Conservation (phyloP, 2,113 vertebrate species). For the Passer domesticus region DNA sequence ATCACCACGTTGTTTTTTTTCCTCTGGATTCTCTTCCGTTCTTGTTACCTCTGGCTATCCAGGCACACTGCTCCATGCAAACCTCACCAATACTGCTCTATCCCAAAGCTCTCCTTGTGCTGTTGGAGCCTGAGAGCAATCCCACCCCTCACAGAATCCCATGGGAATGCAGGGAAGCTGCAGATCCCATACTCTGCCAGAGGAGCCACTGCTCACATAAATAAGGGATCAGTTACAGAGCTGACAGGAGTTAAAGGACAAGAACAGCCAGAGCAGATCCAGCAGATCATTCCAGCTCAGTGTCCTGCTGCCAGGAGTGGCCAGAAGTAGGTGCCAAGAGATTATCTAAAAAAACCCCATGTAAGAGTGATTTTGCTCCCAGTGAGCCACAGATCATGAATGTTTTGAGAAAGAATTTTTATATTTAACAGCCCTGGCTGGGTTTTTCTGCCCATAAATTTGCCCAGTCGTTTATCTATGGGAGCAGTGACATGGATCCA, state of each 20-base stretch:
- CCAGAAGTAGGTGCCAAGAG: background rate
- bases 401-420: background rate
- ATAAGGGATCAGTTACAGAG: background rate
- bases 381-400: background rate
- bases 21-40: background rate
- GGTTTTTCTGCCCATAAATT: background rate
- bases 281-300: background rate
- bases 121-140: background rate
- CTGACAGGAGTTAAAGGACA: background rate
- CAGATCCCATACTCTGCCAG: background rate
- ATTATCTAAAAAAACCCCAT: background rate
- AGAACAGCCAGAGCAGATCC: background rate
- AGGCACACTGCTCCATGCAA: background rate
- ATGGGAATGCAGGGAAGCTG: fast-evolving
- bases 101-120: background rate
- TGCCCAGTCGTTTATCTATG: background rate
- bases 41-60: background rate
- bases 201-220: background rate
- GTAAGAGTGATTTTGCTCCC: background rate
- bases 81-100: background rate
- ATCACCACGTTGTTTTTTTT: fast-evolving
- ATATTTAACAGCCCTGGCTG: background rate
- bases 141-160: background rate
- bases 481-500: background rate
- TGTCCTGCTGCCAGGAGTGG: background rate